A percentile compares a stretch with the other conserved stretches of the same genome.
phyloP scores from a whole-genome alignment of 2,888 invertebrate species.

The Drosophila dives region DNA sequence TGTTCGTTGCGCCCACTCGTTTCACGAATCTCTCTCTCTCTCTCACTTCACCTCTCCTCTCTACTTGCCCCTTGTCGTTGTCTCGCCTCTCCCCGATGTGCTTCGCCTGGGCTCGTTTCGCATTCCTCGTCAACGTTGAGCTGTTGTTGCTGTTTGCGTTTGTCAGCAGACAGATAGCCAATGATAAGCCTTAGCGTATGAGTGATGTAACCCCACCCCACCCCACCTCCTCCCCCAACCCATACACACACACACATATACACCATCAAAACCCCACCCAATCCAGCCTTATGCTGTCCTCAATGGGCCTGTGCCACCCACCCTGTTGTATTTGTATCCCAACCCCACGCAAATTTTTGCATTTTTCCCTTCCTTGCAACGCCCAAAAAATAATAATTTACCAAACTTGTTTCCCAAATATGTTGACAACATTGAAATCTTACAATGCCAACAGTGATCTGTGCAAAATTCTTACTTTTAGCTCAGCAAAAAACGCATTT shows the following conservation, averaged over 20 bases:
- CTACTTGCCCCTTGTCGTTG: slow-evolving; percentile 14
- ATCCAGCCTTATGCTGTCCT: slow-evolving; percentile 7
- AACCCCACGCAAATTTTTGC: slow-evolving; percentile 10
- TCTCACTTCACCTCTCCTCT: slow-evolving; percentile 10
- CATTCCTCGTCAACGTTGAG: slow-evolving; percentile 18
- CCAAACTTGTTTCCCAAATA: background rate
- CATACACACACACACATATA: no score
- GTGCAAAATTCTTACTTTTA: background rate
- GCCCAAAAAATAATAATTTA: background rate
- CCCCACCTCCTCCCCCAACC: no score
- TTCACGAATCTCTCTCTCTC: slow-evolving; percentile 26
- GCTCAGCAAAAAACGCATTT: background rate
- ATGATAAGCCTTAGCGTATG: slow-evolving; percentile 78
- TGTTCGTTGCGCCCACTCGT: slow-evolving; percentile 36
- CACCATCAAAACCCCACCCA: background rate
- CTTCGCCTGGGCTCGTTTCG: slow-evolving; percentile 20
- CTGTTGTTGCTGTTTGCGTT: slow-evolving; percentile 58
- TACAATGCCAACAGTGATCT: background rate
- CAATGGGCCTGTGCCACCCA: slow-evolving; percentile 23
- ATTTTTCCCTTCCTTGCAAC: background rate
- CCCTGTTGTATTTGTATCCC: slow-evolving; percentile 9
- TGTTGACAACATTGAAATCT: background rate
- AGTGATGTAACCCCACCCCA: slow-evolving; percentile 64
- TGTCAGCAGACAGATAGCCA: slow-evolving; percentile 80
- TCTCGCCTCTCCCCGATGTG: slow-evolving; percentile 4